phyloP scores from a whole-genome alignment of 1,140 invertebrate genomes.

The Tetramorium parvispinum region DNA sequence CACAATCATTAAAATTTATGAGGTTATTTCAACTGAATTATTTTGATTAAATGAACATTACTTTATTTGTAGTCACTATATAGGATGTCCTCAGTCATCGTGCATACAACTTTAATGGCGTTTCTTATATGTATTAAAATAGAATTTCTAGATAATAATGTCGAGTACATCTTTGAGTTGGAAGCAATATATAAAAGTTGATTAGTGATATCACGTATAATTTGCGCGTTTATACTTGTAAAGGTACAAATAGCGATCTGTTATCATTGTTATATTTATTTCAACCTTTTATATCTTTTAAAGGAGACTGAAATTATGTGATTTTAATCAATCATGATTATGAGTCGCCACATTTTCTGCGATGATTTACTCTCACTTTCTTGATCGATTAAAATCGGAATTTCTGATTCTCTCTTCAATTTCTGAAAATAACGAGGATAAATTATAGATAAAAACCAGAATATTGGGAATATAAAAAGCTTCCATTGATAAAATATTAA shows the following conservation, averaged over 20 bases:
- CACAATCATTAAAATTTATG: constrained; percentile 62
- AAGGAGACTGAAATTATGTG: not conserved
- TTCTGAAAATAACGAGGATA: too few species aligned
- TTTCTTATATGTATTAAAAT: not conserved
- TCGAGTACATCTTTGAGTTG: not conserved
- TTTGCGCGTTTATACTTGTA: not conserved
- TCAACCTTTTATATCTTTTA: not conserved
- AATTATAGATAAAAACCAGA: not conserved
- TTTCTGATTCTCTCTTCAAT: not conserved
- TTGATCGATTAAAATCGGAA: not conserved
- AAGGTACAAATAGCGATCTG: not conserved
- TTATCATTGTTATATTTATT: not conserved
- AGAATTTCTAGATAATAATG: not conserved
- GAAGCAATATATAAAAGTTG: not conserved
- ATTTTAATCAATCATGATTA: not conserved
- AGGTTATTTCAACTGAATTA: constrained; percentile 58
- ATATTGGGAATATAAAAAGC: too few species aligned
- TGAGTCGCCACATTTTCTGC: not conserved
- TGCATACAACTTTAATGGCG: not conserved
- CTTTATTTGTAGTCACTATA: constrained; percentile 50
- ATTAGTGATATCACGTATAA: too few species aligned
- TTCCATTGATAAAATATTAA: too few species aligned
- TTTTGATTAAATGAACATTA: constrained; percentile 59
- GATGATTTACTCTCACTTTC: not conserved
- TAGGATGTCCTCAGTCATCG: too few species aligned